phyloP scores from a whole-genome alignment of 2,888 invertebrate genomes.

The Sarcophaga rosellei region DNA sequence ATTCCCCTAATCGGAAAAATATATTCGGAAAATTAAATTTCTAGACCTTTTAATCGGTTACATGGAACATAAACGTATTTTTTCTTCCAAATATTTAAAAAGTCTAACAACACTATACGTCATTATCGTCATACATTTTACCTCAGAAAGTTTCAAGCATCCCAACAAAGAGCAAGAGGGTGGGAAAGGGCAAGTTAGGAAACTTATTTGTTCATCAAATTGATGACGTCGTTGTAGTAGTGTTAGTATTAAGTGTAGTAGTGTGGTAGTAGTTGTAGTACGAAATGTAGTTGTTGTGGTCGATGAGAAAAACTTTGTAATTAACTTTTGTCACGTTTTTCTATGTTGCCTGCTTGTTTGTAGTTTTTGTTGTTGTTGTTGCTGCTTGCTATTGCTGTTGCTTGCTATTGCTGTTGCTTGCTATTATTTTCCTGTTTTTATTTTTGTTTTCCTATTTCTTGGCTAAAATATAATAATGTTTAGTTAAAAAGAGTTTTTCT shows the following conservation, averaged over 20 bases:
- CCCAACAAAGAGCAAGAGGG: no score
- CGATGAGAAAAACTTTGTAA: conserved; percentile 74
- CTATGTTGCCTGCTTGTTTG: conserved; percentile 50
- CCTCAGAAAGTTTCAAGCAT: no score
- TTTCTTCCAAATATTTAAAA: no score
- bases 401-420: conserved; percentile 22
- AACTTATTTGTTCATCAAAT: conserved; percentile 51
- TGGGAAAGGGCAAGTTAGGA: neutral
- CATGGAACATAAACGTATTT: no score
- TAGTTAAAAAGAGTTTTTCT: neutral
- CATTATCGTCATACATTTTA: no score
- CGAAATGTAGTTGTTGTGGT: conserved; percentile 47
- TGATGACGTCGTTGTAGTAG: conserved; percentile 56
- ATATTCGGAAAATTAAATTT: no score
- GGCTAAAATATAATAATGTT: neutral
- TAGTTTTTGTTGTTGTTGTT: conserved; percentile 18
- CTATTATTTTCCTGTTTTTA: neutral
- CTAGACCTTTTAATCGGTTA: no score
- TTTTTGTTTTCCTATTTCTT: neutral
- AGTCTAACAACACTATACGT: no score
- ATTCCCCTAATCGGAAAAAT: no score
- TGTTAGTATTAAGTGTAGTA: no score
- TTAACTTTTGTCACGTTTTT: conserved; percentile 78
- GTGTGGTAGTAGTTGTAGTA: neutral
- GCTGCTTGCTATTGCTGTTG: neutral